Evolutionary conservation across 2,113 vertebrate species (phyloP).

Genomic region (Dasyornis broadbenti): DNA sequence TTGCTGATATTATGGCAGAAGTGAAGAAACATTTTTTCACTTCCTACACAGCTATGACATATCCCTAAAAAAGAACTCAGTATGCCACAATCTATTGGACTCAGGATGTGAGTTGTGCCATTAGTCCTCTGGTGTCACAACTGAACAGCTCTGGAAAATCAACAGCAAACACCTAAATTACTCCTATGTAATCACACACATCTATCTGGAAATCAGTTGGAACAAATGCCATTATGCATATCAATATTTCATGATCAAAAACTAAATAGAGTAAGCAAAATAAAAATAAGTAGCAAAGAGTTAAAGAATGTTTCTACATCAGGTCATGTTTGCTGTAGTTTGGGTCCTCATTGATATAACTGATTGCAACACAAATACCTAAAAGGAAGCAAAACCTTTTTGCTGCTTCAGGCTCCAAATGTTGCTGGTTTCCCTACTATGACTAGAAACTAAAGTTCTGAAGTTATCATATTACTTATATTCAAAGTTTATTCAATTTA

Average conservation of each 20-base stretch:
- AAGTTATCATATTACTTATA: background rate
- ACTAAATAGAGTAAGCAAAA: background rate
- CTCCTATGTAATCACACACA: background rate
- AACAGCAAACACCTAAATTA: background rate
- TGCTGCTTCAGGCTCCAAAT: background rate
- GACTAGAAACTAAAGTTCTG: background rate
- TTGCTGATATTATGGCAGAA: conserved; percentile 43
- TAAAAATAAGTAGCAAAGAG: background rate
- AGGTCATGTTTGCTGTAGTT: background rate
- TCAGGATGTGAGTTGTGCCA: background rate
- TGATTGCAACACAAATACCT: background rate
- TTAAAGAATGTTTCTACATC: background rate
- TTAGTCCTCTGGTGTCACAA: conserved; percentile 5
- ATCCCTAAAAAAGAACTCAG: background rate
- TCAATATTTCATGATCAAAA: background rate
- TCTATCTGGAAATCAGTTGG: background rate
- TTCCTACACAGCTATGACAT: conserved; percentile 41
- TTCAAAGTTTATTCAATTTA: background rate
- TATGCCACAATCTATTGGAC: conserved; percentile 28
- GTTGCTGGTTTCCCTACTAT: background rate
- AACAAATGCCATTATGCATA: background rate
- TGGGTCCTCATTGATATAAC: background rate
- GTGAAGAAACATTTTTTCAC: conserved; percentile 49
- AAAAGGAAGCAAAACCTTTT: background rate
- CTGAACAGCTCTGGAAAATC: background rate